These are phyloP conservation scores for Eupithecia pulchellata DNA, from an alignment of 2,888 invertebrate genomes.

Conservation along the genomic window DNA sequence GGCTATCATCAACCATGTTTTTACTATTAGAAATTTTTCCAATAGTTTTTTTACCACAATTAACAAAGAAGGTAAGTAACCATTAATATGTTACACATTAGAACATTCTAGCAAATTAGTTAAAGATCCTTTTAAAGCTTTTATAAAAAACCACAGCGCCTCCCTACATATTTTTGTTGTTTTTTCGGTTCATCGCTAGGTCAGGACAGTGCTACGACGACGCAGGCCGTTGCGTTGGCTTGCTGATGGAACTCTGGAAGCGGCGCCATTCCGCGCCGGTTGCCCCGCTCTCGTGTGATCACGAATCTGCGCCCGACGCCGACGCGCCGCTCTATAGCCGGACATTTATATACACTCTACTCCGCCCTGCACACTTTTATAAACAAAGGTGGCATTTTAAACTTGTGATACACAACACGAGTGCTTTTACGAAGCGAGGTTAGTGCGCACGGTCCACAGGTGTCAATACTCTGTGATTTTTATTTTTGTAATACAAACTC, in stretches of 20 bases:
- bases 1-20: too few relatives aligned
- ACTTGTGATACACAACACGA: not conserved
- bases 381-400: not conserved
- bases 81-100: too few relatives aligned
- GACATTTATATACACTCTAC: not conserved
- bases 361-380: not conserved
- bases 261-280: slow-evolving; percentile 16
- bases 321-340: not conserved
- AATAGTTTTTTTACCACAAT: too few relatives aligned
- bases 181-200: too few relatives aligned
- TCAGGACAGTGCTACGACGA: too few relatives aligned
- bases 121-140: not conserved
- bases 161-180: not conserved
- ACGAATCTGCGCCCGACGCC: not conserved
- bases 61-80: too few relatives aligned
- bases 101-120: too few relatives aligned
- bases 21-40: not conserved
- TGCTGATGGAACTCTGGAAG: not conserved
- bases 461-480: too few relatives aligned
- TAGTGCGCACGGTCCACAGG: not conserved
- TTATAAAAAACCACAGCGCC: not conserved
- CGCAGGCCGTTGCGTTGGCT: too few relatives aligned
- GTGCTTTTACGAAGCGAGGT: not conserved
- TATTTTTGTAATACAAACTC: too few relatives aligned
- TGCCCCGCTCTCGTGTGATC: slow-evolving; percentile 10